Percentiles rank a stretch among this genome's conserved stretches.
These are phyloP conservation scores for Campoletis sonorensis DNA, from an alignment of 1,140 invertebrate genomes.

Conservation along the genomic window DNA sequence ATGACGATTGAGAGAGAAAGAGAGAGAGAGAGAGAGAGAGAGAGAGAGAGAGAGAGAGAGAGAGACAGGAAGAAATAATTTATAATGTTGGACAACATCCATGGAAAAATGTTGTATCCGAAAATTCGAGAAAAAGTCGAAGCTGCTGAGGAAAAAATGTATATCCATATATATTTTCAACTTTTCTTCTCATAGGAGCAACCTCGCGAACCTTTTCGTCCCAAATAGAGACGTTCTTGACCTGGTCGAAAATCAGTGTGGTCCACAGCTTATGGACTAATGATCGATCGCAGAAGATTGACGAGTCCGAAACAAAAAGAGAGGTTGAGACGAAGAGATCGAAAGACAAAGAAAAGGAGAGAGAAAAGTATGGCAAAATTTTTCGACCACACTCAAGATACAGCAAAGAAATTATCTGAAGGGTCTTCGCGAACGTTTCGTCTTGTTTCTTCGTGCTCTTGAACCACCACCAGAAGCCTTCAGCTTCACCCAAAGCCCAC, in stretches of 20 bases:
- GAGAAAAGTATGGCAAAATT: conserved; percentile 37
- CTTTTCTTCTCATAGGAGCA: not conserved
- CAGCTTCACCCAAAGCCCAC: not conserved
- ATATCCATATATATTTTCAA: not conserved
- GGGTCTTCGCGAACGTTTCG: conserved; percentile 12
- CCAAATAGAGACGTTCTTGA: conserved; percentile 40
- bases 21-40: conserved; percentile 1
- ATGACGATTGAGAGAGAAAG: conserved; percentile 4
- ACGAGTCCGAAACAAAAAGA: conserved; percentile 22
- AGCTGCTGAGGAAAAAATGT: not conserved
- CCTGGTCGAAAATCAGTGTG: conserved; percentile 26
- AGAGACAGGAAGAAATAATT: not conserved
- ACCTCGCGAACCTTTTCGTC: conserved; percentile 30
- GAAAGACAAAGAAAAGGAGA: not conserved
- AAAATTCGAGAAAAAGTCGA: not conserved
- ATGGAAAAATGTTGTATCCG: not conserved
- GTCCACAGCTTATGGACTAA: conserved; percentile 35
- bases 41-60: not conserved
- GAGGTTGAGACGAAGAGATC: not conserved
- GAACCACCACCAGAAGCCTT: conserved; percentile 9
- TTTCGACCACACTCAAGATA: conserved; percentile 31
- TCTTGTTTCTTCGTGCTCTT: conserved; percentile 5
- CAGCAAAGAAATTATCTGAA: conserved; percentile 15
- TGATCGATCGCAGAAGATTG: conserved; percentile 43
- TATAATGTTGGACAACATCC: not conserved